Percentiles rank a stretch among this genome's conserved stretches.
These are phyloP conservation scores for Nymphicus hollandicus DNA, from an alignment of 2,113 vertebrate genomes.

Conservation along the genomic window DNA sequence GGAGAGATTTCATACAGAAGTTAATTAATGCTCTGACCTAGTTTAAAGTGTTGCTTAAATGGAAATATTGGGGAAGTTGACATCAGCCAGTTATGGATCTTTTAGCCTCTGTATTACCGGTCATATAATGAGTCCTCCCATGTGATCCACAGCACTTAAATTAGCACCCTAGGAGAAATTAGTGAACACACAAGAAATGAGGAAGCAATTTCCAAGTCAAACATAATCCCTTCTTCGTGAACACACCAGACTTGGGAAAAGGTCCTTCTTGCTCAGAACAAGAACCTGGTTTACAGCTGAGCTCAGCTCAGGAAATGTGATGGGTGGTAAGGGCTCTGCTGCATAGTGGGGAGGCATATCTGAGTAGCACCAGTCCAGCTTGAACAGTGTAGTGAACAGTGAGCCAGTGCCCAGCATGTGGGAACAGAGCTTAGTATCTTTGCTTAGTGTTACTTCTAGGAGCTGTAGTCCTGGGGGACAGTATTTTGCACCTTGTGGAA, in stretches of 20 bases:
- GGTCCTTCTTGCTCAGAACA: not conserved
- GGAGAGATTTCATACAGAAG: not conserved
- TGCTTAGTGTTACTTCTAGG: not conserved
- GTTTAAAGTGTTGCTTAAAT: slow-evolving; percentile 5
- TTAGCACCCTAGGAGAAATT: not conserved
- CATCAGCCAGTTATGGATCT: not conserved
- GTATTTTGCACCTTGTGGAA: not conserved
- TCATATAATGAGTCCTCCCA: not conserved
- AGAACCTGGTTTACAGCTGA: not conserved
- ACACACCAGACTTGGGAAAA: not conserved
- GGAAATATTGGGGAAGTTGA: not conserved
- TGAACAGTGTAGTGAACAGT: not conserved
- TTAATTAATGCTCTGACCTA: slow-evolving; percentile 47
- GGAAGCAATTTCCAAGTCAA: not conserved
- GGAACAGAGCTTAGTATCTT: not conserved
- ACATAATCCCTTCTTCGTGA: not conserved
- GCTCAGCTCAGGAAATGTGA: not conserved
- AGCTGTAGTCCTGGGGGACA: not conserved
- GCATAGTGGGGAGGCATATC: not conserved
- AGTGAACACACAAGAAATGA: not conserved
- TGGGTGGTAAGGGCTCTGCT: not conserved
- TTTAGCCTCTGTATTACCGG: not conserved
- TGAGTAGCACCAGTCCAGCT: not conserved
- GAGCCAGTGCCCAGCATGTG: not conserved
- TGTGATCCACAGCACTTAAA: not conserved